Percentiles rank a stretch among this genome's conserved stretches.
Conservation (phyloP, 2,888 invertebrate genomes). For the Blastobasis lacticolella region DNA sequence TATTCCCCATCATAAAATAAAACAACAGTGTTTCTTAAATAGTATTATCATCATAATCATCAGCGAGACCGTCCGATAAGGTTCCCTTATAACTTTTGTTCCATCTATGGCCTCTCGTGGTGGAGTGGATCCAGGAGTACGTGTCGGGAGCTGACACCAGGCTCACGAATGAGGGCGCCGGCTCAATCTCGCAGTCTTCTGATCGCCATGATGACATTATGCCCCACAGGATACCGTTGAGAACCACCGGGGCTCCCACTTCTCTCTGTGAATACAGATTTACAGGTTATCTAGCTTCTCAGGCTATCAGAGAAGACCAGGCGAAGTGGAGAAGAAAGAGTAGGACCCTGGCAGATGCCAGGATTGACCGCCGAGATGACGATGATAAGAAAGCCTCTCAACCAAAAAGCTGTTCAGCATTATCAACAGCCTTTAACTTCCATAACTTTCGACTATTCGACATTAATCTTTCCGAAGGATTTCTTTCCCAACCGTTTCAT, state of each 20-base stretch:
- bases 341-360: no score
- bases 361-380: no score
- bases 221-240: constrained; percentile 47
- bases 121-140: constrained; percentile 42
- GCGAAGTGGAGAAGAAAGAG: no score
- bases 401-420: no score
- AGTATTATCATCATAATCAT: constrained; percentile 4
- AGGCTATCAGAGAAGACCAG: no score
- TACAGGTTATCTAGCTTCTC: no score
- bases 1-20: no score
- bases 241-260: constrained; percentile 46
- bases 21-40: not conserved
- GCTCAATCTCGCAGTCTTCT: constrained; percentile 29
- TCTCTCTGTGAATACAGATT: constrained; percentile 31
- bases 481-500: no score
- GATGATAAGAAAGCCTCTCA: no score
- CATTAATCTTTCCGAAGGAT: no score
- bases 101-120: constrained; percentile 25
- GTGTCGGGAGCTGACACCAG: constrained; percentile 33
- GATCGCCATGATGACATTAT: constrained; percentile 46
- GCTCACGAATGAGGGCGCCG: constrained; percentile 32
- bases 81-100: not conserved
- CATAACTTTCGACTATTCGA: no score
- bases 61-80: constrained; percentile 1
- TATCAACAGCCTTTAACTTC: no score